Conservation (phyloP, 2,888 invertebrate species). For the Diarsia rubi region DNA sequence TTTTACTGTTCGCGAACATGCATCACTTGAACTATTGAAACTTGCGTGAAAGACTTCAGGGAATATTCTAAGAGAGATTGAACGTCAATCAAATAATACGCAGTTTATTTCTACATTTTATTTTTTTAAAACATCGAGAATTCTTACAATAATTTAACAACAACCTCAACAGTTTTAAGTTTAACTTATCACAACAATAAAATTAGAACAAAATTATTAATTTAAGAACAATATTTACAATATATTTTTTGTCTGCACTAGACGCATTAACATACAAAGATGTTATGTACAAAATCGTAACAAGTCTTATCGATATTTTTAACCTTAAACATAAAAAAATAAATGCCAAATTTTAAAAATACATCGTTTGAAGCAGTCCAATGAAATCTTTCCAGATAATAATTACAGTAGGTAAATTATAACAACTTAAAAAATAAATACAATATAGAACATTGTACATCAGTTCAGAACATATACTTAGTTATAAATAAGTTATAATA, state of each 20-base stretch:
- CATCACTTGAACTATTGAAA: slow-evolving; percentile 17
- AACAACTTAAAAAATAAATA: slow-evolving; percentile 50
- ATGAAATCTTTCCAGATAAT: slow-evolving; percentile 29
- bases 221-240: slow-evolving; percentile 66
- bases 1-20: slow-evolving; percentile 55
- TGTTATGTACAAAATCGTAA: slow-evolving; percentile 59
- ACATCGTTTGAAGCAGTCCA: slow-evolving; percentile 44
- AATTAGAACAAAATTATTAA: slow-evolving; percentile 56
- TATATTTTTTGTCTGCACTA: slow-evolving; percentile 56
- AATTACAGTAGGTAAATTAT: slow-evolving; percentile 31
- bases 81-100: slow-evolving; percentile 43
- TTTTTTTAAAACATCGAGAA: slow-evolving; percentile 64
- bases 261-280: slow-evolving; percentile 33
- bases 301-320: slow-evolving; percentile 48
- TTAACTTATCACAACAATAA: slow-evolving; percentile 76
- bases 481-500: slow-evolving; percentile 27
- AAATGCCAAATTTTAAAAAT: slow-evolving; percentile 64
- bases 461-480: slow-evolving; percentile 46
- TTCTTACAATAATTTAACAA: slow-evolving; percentile 65
- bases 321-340: slow-evolving; percentile 55
- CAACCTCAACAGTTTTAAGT: slow-evolving; percentile 65
- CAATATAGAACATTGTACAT: slow-evolving; percentile 66
- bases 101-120: slow-evolving; percentile 49
- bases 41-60: slow-evolving; percentile 20
- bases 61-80: neutral